Base-by-base conservation (phyloP, 2,113 vertebrate genomes). In the Sardina pilchardus region DNA sequence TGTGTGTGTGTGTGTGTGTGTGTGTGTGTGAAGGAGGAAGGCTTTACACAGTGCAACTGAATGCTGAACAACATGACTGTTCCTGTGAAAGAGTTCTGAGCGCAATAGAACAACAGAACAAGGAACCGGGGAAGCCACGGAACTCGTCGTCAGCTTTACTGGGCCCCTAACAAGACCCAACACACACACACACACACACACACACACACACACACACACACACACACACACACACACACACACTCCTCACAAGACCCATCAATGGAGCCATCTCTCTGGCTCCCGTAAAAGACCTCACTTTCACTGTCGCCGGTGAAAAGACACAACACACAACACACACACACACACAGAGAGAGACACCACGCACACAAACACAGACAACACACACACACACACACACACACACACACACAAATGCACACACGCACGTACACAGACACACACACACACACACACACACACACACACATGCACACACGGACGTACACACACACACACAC, bases 11-110 rank as follows among this genome's bases (percentile, higher is more conserved):
- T 63, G 24, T 24, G 21, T 63, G 59, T 24, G 59, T 71, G 24
- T 26, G 63, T 26, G n/a, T 71, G 63, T 71, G 63, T 71, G 50
- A 53, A 14, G 56, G 56, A 63, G 56, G 63, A 12, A 71, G n/a
- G 10, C n/a, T 71, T 71, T 71, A 67, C 84, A 85, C 67, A 82
- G 39, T 82, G 42, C 67, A 34, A 81, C 83, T 85, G 82, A 83
- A 87, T 34, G 47, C 47, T 56, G 81, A 80, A 71, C 82, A 88
- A 63, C 4, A 34, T 34, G 1, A 26, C 30, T 12, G 26, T 34
- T 26, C 26, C 63, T 34, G 30, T 71, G 63, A 71, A 71, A 34
- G 14, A 26, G 63, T 34, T 71, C 26, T 34, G 63, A 71, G 9
- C 4, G n/a, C 9, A 34, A 53, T 14, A 53, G 48, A 19, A 34